Base-by-base conservation (phyloP, 2,888 invertebrate species). In the Zygogramma bicolorata region DNA sequence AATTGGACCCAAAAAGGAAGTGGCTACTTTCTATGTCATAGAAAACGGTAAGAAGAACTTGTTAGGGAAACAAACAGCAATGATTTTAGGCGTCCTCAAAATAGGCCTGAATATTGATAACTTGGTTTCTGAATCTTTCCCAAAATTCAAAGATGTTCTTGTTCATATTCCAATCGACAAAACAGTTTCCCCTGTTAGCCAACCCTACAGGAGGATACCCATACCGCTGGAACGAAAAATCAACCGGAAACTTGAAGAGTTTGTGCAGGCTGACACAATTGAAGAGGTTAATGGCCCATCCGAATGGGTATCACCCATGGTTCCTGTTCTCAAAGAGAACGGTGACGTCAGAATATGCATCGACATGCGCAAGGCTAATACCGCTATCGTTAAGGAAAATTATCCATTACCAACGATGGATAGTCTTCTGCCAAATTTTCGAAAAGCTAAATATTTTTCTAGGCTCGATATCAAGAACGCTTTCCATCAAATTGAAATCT, bases 321-420 rank as follows among this genome's bases (percentile, higher is more conserved):
- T 84, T 4, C 70, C 82, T 22, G 80, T 82, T n/a, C 78, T 83
- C 34, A 76, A 76, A 57, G 60, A 65, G 59, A 68, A 65, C 40
- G 46, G 66, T 10, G 81, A 81, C 29, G 79, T 85, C 20, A 72
- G 83, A 15, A 75, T 85, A 29, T 84, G 85, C 71, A 73, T 85
- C 27, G 85, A 85, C 68, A 85, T 85, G 81, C 73, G 83, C 7
- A 72, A 84, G 20, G 77, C 83, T 70, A 85, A 86, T 75, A 74
- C 70, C 63, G 83, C 84, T 2, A 80, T 85, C 15, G 53, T 74
- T 38, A 72, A 73, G 38, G 78, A 80, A 65, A 78, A 79, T 62
- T 76, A 74, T 60, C 80, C 79, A 6, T 53, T 81, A 20, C 79
- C 79, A 15, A 79, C 77, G 22, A 75, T 81, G 27, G 81, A 81